Evolutionary conservation across 2,888 invertebrate species (phyloP).

Genomic region (Lapara coniferarum): DNA sequence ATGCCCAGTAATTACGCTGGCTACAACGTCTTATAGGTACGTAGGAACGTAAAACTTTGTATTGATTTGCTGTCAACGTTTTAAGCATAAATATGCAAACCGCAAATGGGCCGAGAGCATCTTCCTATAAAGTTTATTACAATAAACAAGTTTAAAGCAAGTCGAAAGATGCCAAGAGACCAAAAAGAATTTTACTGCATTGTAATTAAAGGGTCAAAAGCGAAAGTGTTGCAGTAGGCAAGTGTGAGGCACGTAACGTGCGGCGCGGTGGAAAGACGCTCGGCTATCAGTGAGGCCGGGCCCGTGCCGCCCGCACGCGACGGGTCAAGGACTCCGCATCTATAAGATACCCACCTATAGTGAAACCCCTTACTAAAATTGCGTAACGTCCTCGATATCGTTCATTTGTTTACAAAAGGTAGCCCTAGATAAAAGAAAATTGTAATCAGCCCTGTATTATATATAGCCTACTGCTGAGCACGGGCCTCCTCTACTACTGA

Average conservation of each 20-base stretch:
- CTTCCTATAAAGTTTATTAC: no score
- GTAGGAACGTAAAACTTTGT: no score
- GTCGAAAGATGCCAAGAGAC: neutral
- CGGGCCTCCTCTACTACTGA: no score
- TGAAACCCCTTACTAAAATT: constrained; percentile 43
- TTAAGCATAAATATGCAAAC: no score
- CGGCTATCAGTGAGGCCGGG: constrained; percentile 24
- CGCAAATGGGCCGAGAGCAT: no score
- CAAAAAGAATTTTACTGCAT: constrained; percentile 8
- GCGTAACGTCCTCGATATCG: constrained; percentile 40
- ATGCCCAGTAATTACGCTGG: no score
- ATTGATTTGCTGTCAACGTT: no score
- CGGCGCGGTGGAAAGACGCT: constrained; percentile 23
- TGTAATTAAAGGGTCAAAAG: constrained; percentile 29
- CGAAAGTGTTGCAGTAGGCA: constrained; percentile 41
- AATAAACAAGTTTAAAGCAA: neutral
- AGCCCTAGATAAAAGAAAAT: constrained; percentile 29
- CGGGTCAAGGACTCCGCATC: constrained; percentile 68
- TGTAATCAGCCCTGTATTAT: no score
- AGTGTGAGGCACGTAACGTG: constrained; percentile 16
- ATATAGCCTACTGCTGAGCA: no score
- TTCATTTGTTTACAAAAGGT: constrained; percentile 30
- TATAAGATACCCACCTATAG: constrained; percentile 29
- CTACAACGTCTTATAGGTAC: no score
- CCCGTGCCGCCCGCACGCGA: constrained; percentile 64